A percentile compares a stretch with the other conserved stretches of the same genome.
phyloP scores from a whole-genome alignment of 2,797 vertebrate genomes.

The Oreortyx pictus region DNA sequence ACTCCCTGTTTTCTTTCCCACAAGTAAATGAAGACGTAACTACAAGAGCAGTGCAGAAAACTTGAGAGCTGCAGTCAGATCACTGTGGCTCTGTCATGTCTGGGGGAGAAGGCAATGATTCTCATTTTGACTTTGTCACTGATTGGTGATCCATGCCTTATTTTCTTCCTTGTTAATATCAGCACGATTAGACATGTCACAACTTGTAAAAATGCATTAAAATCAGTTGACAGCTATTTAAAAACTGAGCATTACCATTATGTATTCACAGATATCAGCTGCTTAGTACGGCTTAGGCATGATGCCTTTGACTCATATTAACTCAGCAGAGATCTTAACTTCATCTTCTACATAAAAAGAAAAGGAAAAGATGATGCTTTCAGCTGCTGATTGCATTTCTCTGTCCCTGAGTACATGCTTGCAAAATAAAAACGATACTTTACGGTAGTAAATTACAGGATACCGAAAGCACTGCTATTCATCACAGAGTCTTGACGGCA shows the following conservation, averaged over 20 bases:
- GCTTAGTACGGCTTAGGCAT: background rate
- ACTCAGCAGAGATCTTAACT: background rate
- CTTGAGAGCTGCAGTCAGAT: accelerated
- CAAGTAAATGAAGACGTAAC: accelerated
- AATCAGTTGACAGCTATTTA: background rate
- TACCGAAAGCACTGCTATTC: background rate
- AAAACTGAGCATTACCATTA: background rate
- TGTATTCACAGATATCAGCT: background rate
- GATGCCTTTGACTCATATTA: background rate
- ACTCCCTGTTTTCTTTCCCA: background rate
- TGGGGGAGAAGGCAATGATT: background rate
- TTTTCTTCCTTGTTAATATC: background rate
- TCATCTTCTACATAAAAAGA: background rate
- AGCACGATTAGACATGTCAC: background rate
- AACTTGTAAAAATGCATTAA: background rate
- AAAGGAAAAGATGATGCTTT: background rate
- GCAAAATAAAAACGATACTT: background rate
- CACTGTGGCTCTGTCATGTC: background rate
- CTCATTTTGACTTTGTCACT: background rate
- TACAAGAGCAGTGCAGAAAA: accelerated
- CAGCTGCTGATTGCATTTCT: background rate
- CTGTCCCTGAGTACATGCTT: background rate
- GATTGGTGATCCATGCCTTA: background rate
- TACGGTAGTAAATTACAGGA: background rate
- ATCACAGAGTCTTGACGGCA: background rate